Percentiles rank a stretch among this genome's conserved stretches.
Conservation (phyloP, 2,797 vertebrate genomes). For the Chiloscyllium punctatum region DNA sequence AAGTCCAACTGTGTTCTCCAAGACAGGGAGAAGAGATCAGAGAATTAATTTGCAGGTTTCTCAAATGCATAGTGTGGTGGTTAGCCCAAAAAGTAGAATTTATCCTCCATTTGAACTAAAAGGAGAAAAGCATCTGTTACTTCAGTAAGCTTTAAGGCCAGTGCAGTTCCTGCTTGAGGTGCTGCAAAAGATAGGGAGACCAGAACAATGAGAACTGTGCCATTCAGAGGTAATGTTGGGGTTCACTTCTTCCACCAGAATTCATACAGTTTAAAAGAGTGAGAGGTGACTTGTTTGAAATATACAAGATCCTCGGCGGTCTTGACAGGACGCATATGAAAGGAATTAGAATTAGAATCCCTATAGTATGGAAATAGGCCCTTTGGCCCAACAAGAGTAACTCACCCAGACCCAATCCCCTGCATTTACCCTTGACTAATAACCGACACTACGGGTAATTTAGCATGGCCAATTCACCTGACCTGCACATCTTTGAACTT, state of each 20-base stretch:
- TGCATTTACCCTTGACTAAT: no score
- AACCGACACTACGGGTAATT: no score
- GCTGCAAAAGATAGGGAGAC: neutral
- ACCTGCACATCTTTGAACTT: no score
- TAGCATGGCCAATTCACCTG: no score
- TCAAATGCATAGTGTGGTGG: neutral
- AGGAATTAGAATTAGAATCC: no score
- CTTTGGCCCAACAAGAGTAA: no score
- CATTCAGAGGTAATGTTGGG: neutral
- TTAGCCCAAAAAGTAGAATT: neutral
- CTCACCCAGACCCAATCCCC: no score
- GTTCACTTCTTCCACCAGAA: neutral
- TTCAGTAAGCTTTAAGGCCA: neutral
- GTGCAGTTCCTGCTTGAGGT: neutral
- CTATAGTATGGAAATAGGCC: no score
- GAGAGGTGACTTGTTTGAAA: no score
- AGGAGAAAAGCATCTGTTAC: neutral
- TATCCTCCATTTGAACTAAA: neutral
- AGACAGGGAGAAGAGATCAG: neutral
- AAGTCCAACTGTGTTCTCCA: neutral
- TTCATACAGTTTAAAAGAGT: no score
- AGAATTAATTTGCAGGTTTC: neutral
- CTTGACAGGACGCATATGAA: no score
- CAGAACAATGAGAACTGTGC: neutral
- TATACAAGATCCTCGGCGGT: no score